These are phyloP conservation scores for Synaphobranchus kaupii DNA, from an alignment of 2,797 vertebrate genomes.

Conservation along the genomic window DNA sequence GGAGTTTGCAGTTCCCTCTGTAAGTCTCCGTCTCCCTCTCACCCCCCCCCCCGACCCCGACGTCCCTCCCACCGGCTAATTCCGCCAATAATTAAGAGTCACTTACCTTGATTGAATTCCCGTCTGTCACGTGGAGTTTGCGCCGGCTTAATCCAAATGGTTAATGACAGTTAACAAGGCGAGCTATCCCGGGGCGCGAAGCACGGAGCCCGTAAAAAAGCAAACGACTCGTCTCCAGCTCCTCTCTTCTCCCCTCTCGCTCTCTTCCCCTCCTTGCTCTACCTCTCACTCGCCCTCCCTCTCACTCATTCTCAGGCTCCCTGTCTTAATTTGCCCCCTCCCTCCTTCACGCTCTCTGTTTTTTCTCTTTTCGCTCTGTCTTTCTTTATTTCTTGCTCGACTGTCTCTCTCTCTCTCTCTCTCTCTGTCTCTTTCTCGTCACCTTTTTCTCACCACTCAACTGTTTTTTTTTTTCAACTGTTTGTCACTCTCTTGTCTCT, in stretches of 20 bases:
- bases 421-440: slow-evolving; percentile 39
- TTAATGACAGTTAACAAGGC: slow-evolving; percentile 13
- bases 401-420: slow-evolving; percentile 33
- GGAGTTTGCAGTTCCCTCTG: background rate
- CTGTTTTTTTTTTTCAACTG: too few relatives aligned
- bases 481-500: background rate
- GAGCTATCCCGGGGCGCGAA: background rate
- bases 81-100: slow-evolving; percentile 34
- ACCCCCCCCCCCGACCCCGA: too few relatives aligned
- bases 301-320: slow-evolving; percentile 38
- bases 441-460: slow-evolving; percentile 38
- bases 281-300: slow-evolving; percentile 51
- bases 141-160: slow-evolving; percentile 47
- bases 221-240: background rate
- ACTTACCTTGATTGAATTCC: slow-evolving; percentile 72
- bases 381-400: slow-evolving; percentile 29
- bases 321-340: slow-evolving; percentile 35
- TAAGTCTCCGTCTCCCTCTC: background rate
- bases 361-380: slow-evolving; percentile 41
- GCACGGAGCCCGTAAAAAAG: background rate
- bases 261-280: slow-evolving; percentile 41
- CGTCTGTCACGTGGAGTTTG: slow-evolving; percentile 43
- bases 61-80: background rate
- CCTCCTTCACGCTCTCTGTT: slow-evolving; percentile 31
- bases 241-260: background rate